Base-by-base conservation (phyloP, 35 echinoderm and acorn worm genomes). In the Anneissia japonica region DNA sequence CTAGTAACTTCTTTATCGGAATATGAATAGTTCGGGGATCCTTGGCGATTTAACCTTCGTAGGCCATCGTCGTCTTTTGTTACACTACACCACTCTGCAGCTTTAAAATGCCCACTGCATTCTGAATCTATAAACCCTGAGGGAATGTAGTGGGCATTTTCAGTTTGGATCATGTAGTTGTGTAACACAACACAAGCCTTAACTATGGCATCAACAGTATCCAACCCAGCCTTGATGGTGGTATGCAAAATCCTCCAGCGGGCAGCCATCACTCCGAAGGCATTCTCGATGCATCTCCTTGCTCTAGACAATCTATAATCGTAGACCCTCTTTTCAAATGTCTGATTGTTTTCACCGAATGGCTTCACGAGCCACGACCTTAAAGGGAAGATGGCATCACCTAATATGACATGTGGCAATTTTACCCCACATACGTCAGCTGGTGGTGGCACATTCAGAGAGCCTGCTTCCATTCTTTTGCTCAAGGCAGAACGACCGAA, bases 301-400 rank as follows among this genome's bases (percentile, higher is more conserved):
- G 19, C 77, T 35, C 77, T 79, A 34, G 77, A 79, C 35, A 79
- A 35, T 36, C 10, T 14, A 40, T 81, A 81, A 10, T 81, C n/a
- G 40, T 38, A 32, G 5, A 81, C 31, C 17, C 31, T 3, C 37
- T 40, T 81, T 39, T 81, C 37, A 38, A 30, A 81, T 4, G 79
- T 36, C 1, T 39, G 36, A 17, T 81, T 35, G 10, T 37, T 35
- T 38, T 37, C 6, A 37, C 35, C 35, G n/a, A 39, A 81, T 0
- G 79, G 79, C 38, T 81, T 81, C 79, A 81, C 40, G 4, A 81
- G 79, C 35, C 38, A 37, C 28, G 34, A 4, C 26, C 40, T 81
- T 39, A 81, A 11, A 3, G 79, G 79, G 30, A 81, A 39, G 35
- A 39, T 39, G 38, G 6, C 36, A 81, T 81, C 79, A 0, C 3